A percentile compares a stretch with the other conserved stretches of the same genome.
Conservation (phyloP, 1,140 invertebrate genomes). For the Drosophila parabipectinata region DNA sequence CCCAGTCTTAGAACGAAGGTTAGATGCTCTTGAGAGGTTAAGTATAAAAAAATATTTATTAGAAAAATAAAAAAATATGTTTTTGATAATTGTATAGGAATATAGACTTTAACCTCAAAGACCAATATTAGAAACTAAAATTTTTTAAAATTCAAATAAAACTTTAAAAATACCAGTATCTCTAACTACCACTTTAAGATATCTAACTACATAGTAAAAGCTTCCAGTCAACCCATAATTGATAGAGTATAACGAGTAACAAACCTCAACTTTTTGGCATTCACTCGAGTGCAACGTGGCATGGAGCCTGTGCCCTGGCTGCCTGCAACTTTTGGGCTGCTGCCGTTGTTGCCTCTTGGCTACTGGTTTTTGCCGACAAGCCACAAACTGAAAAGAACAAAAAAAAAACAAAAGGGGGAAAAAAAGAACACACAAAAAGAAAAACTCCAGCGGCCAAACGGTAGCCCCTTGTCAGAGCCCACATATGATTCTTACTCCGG, state of each 20-base stretch:
- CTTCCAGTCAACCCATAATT: conserved; percentile 13
- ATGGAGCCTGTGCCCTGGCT: conserved; percentile 30
- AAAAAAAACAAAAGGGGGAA: conserved; percentile 1
- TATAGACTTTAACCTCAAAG: too few relatives aligned
- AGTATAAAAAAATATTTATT: not conserved
- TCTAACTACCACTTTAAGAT: not conserved
- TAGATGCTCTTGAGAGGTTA: conserved; percentile 18
- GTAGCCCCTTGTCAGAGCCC: conserved; percentile 69
- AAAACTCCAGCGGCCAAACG: conserved; percentile 56
- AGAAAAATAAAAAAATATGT: too few relatives aligned
- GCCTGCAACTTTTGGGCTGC: conserved; percentile 45
- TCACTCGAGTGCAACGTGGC: conserved; percentile 76
- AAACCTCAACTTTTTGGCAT: conserved; percentile 61
- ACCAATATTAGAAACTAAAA: too few relatives aligned
- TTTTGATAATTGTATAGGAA: too few relatives aligned
- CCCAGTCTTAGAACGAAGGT: not conserved
- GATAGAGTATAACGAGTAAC: conserved; percentile 42
- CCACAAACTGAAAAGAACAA: conserved; percentile 41
- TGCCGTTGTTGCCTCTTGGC: conserved; percentile 61
- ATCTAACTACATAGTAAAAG: not conserved
- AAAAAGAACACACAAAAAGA: conserved; percentile 40
- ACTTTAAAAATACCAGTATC: not conserved
- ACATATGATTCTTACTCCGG: conserved; percentile 33
- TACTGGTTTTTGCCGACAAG: conserved; percentile 72
- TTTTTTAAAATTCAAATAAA: too few relatives aligned